Evolutionary conservation across 2,113 vertebrate genomes (phyloP).

Genomic region (Tamias sibiricus): DNA sequence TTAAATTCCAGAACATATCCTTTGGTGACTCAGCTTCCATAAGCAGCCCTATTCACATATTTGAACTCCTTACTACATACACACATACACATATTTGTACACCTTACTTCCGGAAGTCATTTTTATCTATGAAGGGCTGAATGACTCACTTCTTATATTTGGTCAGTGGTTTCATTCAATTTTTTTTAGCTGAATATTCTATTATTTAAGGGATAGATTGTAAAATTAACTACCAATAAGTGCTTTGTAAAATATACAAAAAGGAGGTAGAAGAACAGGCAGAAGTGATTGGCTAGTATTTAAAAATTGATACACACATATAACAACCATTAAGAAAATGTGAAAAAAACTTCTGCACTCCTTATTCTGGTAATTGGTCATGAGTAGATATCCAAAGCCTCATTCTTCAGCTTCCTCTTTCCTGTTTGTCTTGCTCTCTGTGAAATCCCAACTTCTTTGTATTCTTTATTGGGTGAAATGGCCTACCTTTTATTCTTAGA

Average conservation of each 20-base stretch:
- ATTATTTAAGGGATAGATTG: neutral
- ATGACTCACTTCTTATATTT: neutral
- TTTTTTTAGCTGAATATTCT: neutral
- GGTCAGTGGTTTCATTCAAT: neutral
- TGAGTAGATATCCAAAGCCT: neutral
- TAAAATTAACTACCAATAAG: neutral
- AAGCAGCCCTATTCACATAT: neutral
- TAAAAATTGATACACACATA: neutral
- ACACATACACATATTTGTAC: neutral
- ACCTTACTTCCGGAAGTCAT: too few species aligned
- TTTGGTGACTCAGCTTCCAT: neutral
- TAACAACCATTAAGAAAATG: neutral
- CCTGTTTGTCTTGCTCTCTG: neutral
- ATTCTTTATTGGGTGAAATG: neutral
- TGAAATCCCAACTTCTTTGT: neutral
- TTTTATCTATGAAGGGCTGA: neutral
- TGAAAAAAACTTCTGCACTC: neutral
- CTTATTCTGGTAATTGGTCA: neutral
- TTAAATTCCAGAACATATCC: neutral
- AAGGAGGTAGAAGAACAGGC: neutral
- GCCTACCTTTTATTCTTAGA: neutral
- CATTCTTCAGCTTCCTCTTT: neutral
- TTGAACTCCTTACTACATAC: neutral
- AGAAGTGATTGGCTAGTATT: neutral
- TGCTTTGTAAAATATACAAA: neutral